Conservation (phyloP, 2,113 vertebrate species). For the Pontoporia blainvillei region DNA sequence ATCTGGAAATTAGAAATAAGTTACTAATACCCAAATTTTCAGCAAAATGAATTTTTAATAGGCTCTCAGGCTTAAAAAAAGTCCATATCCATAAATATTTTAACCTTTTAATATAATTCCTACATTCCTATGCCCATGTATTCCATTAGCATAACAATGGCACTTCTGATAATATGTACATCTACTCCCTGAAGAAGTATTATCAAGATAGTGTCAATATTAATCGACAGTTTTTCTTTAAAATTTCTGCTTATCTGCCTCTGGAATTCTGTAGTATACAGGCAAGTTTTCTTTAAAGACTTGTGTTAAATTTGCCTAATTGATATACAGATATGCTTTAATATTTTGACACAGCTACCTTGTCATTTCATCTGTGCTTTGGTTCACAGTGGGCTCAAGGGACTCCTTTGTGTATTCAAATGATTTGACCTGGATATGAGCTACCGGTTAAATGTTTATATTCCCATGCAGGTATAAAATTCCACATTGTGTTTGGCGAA, state of each 20-base stretch:
- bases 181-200: neutral
- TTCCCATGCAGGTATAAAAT: neutral
- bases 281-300: constrained; percentile 36
- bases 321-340: neutral
- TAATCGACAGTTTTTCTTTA: constrained; percentile 24
- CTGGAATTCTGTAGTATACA: neutral
- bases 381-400: neutral
- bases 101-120: neutral
- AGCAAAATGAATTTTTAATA: neutral
- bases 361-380: constrained; percentile 29
- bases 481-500: constrained; percentile 5
- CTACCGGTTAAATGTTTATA: constrained; percentile 18
- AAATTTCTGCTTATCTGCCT: constrained; percentile 12
- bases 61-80: neutral
- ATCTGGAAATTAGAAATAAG: constrained; percentile 13
- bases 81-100: neutral
- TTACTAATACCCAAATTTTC: neutral
- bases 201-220: neutral
- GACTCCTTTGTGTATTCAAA: neutral
- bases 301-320: neutral
- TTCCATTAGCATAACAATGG: neutral
- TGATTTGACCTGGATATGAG: constrained; percentile 18
- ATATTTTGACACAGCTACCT: constrained; percentile 12
- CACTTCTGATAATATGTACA: neutral
- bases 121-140: neutral